Evolutionary conservation across 2,797 vertebrate species (phyloP).

Genomic region (Tenualosa thibaudeaui): DNA sequence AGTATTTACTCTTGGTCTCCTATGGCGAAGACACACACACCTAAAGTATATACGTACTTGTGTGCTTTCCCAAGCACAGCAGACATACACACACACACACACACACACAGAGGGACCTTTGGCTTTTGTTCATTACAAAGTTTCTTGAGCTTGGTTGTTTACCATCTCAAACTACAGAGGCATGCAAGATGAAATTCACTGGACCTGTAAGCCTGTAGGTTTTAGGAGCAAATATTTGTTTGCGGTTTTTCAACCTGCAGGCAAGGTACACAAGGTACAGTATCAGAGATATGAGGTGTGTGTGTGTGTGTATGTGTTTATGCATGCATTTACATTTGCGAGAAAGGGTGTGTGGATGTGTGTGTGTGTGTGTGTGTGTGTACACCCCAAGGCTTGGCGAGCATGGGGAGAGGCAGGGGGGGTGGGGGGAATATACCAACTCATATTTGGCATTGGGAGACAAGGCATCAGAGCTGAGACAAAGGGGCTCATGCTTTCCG

Average conservation of each 20-base stretch:
- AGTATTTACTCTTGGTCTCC: neutral
- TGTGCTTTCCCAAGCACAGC: neutral
- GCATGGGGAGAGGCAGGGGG: too few relatives aligned
- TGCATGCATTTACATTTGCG: too few relatives aligned
- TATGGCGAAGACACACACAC: neutral
- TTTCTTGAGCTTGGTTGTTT: neutral
- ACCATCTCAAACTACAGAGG: neutral
- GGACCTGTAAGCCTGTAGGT: neutral
- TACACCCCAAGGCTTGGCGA: neutral
- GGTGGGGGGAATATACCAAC: neutral
- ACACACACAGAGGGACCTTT: neutral
- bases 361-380: neutral
- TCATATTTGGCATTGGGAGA: slow-evolving; percentile 7
- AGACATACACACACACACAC: neutral
- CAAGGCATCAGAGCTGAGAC: slow-evolving; percentile 2
- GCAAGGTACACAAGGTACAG: neutral
- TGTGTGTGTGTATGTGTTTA: neutral
- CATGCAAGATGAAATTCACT: neutral
- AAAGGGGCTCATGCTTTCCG: neutral
- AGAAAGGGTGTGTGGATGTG: neutral
- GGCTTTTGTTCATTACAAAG: slow-evolving; percentile 10
- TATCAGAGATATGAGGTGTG: neutral
- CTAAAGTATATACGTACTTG: neutral
- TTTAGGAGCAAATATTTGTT: neutral
- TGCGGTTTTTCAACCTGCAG: neutral